Conservation (phyloP, 1,140 invertebrate species). For the Psilanteris sp. region DNA sequence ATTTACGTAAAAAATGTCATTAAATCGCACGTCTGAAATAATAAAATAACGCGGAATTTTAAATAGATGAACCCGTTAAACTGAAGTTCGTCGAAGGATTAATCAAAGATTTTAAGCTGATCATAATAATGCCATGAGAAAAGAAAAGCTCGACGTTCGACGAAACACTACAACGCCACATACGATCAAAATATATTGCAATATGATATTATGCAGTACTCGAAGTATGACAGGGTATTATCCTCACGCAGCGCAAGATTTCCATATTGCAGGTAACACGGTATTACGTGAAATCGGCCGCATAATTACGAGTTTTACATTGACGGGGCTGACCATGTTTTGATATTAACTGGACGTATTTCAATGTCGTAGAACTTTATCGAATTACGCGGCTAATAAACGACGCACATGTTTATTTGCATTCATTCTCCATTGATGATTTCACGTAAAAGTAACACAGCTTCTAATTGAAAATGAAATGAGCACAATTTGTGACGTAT, state of each 20-base stretch:
- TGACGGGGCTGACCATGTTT: slow-evolving; percentile 63
- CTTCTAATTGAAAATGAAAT: slow-evolving; percentile 38
- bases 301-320: slow-evolving; percentile 70
- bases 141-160: slow-evolving; percentile 55
- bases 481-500: slow-evolving; percentile 31
- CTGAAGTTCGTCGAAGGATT: slow-evolving; percentile 27
- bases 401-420: slow-evolving; percentile 24
- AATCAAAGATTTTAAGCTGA: slow-evolving; percentile 35
- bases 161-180: slow-evolving; percentile 52
- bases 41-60: slow-evolving; percentile 28
- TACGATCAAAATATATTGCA: slow-evolving; percentile 72
- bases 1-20: slow-evolving; percentile 29
- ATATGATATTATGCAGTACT: slow-evolving; percentile 74
- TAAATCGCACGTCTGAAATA: slow-evolving; percentile 2
- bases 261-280: slow-evolving; percentile 71
- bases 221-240: slow-evolving; percentile 73
- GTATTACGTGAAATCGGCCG: slow-evolving; percentile 71
- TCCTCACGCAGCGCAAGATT: slow-evolving; percentile 74
- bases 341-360: slow-evolving; percentile 59
- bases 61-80: slow-evolving; percentile 17
- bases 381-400: slow-evolving; percentile 43
- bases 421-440: slow-evolving; percentile 33
- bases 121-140: slow-evolving; percentile 44
- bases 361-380: slow-evolving; percentile 52
- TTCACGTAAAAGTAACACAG: slow-evolving; percentile 21